Percentiles rank a stretch among this genome's conserved stretches.
phyloP scores from a whole-genome alignment of 2,797 vertebrate species.

The Poeciliopsis presidionis region DNA sequence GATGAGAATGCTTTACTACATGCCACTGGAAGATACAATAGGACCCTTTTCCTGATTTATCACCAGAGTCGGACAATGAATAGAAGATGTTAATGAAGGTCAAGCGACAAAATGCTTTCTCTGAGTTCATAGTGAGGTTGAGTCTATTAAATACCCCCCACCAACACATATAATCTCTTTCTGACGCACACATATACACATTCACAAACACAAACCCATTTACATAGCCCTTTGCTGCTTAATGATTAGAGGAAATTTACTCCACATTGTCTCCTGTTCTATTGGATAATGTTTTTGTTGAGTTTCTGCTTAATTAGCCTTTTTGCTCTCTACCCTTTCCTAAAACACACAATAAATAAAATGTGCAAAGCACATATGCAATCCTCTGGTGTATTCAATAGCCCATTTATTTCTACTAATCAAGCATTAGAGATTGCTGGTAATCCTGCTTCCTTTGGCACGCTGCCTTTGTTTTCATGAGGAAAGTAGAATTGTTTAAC shows the following conservation, averaged over 20 bases:
- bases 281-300: constrained; percentile 53
- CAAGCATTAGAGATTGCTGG: constrained; percentile 46
- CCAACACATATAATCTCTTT: constrained; percentile 16
- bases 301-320: constrained; percentile 67
- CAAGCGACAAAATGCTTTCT: constrained; percentile 63
- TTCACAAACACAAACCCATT: constrained; percentile 23
- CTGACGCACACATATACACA: not conserved
- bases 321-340: constrained; percentile 49
- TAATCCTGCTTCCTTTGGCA: constrained; percentile 50
- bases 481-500: constrained; percentile 39
- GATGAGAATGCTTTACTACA: constrained; percentile 41
- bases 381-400: constrained; percentile 59
- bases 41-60: constrained; percentile 72
- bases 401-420: constrained; percentile 67
- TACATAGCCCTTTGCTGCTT: constrained; percentile 49
- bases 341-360: constrained; percentile 53
- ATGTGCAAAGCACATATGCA: constrained; percentile 37
- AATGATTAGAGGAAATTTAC: constrained; percentile 62
- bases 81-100: constrained; percentile 78
- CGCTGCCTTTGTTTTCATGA: constrained; percentile 27
- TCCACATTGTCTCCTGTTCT: constrained; percentile 47
- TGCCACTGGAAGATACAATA: constrained; percentile 61
- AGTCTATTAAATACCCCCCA: constrained; percentile 58
- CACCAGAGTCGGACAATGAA: constrained; percentile 60
- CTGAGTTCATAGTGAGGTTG: constrained; percentile 59